Percentiles rank a stretch among this genome's conserved stretches.
These are phyloP conservation scores for Pterocles burchelli DNA, from an alignment of 2,113 vertebrate species.

Conservation along the genomic window DNA sequence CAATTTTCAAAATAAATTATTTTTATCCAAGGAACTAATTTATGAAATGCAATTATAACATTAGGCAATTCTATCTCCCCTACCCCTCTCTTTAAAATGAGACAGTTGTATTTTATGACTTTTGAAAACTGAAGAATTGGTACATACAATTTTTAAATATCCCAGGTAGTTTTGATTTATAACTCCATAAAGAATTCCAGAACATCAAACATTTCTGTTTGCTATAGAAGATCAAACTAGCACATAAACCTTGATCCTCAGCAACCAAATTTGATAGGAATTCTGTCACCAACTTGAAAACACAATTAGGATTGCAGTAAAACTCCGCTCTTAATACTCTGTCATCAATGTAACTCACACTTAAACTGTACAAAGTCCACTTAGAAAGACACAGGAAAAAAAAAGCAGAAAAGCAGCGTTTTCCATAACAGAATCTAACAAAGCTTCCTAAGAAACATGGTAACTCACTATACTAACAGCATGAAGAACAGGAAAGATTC, in stretches of 20 bases:
- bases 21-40: neutral
- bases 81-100: neutral
- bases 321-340: neutral
- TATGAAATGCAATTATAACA: neutral
- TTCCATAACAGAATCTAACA: neutral
- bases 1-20: neutral
- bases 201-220: neutral
- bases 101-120: neutral
- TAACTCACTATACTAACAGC: neutral
- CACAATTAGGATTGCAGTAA: neutral
- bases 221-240: neutral
- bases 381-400: no score
- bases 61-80: neutral
- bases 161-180: neutral
- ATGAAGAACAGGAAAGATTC: neutral
- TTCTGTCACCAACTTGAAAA: neutral
- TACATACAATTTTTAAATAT: neutral
- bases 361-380: neutral
- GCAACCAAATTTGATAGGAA: neutral
- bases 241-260: neutral
- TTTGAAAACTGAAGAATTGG: neutral
- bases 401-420: neutral
- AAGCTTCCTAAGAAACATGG: neutral
- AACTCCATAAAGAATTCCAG: neutral
- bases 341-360: neutral